These are phyloP conservation scores for Erpobdella octoculata DNA, from an alignment of 2,888 invertebrate species.

Conservation along the genomic window DNA sequence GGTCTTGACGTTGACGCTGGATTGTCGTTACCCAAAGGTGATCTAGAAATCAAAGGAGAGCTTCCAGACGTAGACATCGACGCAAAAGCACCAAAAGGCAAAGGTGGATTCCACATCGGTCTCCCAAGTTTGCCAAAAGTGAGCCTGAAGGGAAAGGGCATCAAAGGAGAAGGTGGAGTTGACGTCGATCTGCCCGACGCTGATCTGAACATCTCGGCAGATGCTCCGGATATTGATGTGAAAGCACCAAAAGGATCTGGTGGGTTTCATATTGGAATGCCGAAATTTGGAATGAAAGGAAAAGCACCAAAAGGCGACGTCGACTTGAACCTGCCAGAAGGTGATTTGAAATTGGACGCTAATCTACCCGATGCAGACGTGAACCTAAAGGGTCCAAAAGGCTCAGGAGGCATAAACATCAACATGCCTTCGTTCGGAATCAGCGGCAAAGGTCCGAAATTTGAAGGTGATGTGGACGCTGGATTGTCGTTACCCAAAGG, in stretches of 20 bases:
- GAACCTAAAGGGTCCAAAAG: conserved; percentile 19
- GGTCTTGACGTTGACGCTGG: conserved; percentile 4
- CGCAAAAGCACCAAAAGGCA: conserved; percentile 15
- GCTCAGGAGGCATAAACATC: conserved; percentile 16
- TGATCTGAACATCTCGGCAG: conserved; percentile 14
- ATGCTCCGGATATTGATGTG: conserved; percentile 21
- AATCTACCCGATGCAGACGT: conserved; percentile 17
- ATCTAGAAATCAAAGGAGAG: conserved; percentile 2
- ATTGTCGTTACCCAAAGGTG: conserved; percentile 11
- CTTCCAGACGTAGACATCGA: conserved; percentile 15
- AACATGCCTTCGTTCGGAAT: conserved; percentile 9
- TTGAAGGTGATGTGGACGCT: too few relatives aligned
- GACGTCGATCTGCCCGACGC: conserved; percentile 14
- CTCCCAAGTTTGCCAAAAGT: conserved; percentile 10
- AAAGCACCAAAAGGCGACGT: conserved; percentile 25
- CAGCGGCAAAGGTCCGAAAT: conserved; percentile 16
- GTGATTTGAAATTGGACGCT: background rate
- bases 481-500: conserved; percentile 1
- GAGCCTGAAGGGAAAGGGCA: conserved; percentile 20
- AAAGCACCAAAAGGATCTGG: conserved; percentile 7
- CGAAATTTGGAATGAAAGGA: conserved; percentile 5
- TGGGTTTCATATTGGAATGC: conserved; percentile 14
- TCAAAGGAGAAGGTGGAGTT: conserved; percentile 21
- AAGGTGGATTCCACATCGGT: conserved; percentile 22
- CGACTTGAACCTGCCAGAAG: conserved; percentile 3